A percentile compares a stretch with the other conserved stretches of the same genome.
These are phyloP conservation scores for Neoarius graeffei DNA, from an alignment of 2,113 vertebrate genomes.

Conservation along the genomic window DNA sequence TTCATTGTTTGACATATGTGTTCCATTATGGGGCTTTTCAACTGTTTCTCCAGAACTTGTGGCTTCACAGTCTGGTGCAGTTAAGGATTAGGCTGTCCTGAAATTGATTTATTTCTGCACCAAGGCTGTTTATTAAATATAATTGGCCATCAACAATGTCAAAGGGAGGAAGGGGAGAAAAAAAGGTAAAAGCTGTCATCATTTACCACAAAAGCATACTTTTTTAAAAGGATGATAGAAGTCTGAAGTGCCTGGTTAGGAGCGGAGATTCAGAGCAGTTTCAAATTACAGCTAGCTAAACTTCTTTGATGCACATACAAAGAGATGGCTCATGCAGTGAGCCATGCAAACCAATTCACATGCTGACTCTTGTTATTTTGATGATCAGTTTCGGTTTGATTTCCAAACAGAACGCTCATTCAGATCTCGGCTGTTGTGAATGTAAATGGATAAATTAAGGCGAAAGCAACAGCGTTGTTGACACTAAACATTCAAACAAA, in stretches of 20 bases:
- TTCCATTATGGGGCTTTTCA: constrained; percentile 73
- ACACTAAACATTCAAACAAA: background rate
- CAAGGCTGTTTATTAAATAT: constrained; percentile 80
- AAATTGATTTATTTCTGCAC: constrained; percentile 76
- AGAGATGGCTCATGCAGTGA: background rate
- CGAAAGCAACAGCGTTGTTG: background rate
- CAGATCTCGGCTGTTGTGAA: background rate
- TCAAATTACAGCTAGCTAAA: constrained; percentile 63
- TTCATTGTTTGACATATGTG: constrained; percentile 69
- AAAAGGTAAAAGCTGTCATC: constrained; percentile 43
- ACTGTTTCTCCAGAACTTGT: constrained; percentile 71
- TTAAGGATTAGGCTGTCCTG: constrained; percentile 70
- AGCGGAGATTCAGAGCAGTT: constrained; percentile 60
- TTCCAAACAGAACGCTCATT: background rate
- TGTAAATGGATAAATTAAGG: background rate
- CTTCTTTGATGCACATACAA: constrained; percentile 19
- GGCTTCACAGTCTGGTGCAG: constrained; percentile 71
- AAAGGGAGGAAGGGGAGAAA: constrained; percentile 55
- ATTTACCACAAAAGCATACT: constrained; percentile 61
- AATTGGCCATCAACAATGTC: constrained; percentile 79
- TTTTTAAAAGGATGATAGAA: constrained; percentile 62
- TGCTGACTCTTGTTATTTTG: constrained; percentile 11
- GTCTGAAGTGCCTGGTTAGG: constrained; percentile 61
- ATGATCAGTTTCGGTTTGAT: background rate
- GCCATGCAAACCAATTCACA: background rate